Base-by-base conservation (phyloP, 2,113 vertebrate species). In the Cyanoramphus novaezelandiae region DNA sequence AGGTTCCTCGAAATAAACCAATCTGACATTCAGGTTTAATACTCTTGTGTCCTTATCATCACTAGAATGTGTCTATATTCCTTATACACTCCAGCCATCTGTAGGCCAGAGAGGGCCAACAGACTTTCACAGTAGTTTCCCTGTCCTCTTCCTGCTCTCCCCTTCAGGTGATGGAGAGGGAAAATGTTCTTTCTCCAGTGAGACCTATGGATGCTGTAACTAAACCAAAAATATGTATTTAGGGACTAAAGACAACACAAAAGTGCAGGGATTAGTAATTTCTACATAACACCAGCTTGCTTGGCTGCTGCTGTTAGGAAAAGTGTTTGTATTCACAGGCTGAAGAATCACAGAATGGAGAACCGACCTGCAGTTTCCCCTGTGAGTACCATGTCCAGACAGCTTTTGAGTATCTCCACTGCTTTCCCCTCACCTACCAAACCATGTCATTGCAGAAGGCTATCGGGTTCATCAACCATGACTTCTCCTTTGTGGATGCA, bases 231-330 rank as follows among this genome's bases (percentile, higher is more conserved):
- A 16, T 5, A 31, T 1, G 1, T 74, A 70, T 62, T 86, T 67
- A 74, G 44, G 37, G n/a, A 70, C 10, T 28, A 15, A 60, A 2
- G 17, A 64, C 79, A 44, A 90, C 25, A 60, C 4, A 12, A 12
- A 64, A 90, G 29, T 57, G 12, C 35, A 86, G 17, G 23, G 10
- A 52, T 62, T 41, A 70, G 59, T 81, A n/a, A 67, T 5, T 52
- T 52, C 37, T 80, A 23, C 6, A 1, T 14, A 67, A 53, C 0
- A 2, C 4, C 39, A 62, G 13, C 15, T 78, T 2, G 7, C 13
- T 35, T 28, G 20, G 17, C 75, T 75, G 52, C 47, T 46, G 47
- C 14, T 72, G 39, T 25, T 43, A 69, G 11, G 28, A 71, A n/a
- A 90, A 57, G 20, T 13, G 20, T 43, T 88, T 68, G 44, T 47